phyloP scores from a whole-genome alignment of 2,797 vertebrate genomes.

The Darevskia mixta region DNA sequence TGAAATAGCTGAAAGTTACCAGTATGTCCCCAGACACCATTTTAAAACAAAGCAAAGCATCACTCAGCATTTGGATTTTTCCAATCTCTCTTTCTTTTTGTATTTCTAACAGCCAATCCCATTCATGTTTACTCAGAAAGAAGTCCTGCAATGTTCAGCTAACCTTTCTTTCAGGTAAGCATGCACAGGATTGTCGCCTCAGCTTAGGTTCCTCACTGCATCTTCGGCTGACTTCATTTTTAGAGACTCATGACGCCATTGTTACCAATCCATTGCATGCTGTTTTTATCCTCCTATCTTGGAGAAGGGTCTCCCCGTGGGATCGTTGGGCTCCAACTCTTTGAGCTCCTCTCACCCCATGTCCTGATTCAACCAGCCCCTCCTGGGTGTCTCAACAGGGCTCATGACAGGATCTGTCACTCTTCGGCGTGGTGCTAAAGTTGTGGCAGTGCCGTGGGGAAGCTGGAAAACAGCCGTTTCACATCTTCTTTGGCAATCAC shows the following conservation, averaged over 20 bases:
- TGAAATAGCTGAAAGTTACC: neutral
- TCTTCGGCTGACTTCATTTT: neutral
- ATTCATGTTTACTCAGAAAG: neutral
- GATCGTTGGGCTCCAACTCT: too few relatives aligned
- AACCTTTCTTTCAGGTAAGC: neutral
- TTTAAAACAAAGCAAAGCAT: slow-evolving; percentile 2
- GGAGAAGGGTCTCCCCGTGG: too few relatives aligned
- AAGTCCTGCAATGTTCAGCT: neutral
- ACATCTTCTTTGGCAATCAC: neutral
- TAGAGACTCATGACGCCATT: neutral
- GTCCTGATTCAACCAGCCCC: too few relatives aligned
- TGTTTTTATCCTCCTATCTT: too few relatives aligned
- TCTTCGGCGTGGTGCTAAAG: neutral
- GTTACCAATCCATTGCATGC: neutral
- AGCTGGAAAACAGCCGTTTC: slow-evolving; percentile 14
- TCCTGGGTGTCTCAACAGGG: too few relatives aligned
- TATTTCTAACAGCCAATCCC: neutral
- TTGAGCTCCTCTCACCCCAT: too few relatives aligned
- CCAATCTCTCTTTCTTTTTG: neutral
- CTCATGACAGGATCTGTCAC: neutral
- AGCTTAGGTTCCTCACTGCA: neutral
- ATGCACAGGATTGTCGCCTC: neutral
- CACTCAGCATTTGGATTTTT: neutral
- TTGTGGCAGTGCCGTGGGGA: neutral
- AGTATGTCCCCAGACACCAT: neutral